These are phyloP conservation scores for Aegithalos caudatus DNA, from an alignment of 2,113 vertebrate genomes.

Conservation along the genomic window DNA sequence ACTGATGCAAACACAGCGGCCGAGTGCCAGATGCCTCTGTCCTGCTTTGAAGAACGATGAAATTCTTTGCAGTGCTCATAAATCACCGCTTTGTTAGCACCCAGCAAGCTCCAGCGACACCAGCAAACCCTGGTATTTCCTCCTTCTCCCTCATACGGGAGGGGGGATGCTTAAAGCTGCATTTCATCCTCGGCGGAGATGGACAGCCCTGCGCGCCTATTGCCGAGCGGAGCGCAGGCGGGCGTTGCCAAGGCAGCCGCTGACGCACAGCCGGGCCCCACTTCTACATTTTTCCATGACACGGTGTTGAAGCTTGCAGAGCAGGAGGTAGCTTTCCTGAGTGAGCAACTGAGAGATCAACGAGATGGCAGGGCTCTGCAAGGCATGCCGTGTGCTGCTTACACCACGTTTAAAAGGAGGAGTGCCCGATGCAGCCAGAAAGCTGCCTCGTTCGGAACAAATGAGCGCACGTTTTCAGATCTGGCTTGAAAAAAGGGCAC, in stretches of 20 bases:
- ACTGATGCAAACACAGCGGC: background rate
- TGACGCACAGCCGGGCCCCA: constrained; percentile 45
- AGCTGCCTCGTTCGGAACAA: background rate
- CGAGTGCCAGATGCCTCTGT: background rate
- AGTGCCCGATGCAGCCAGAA: accelerated
- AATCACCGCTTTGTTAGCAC: constrained; percentile 46
- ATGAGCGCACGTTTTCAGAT: accelerated
- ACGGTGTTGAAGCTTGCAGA: constrained; percentile 12
- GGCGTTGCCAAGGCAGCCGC: constrained; percentile 55
- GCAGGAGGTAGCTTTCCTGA: constrained; percentile 34
- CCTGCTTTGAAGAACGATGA: background rate
- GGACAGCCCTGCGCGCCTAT: background rate
- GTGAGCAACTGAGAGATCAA: background rate
- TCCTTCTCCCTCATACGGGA: background rate
- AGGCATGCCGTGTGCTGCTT: background rate
- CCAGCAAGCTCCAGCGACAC: background rate
- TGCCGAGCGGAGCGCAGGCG: background rate
- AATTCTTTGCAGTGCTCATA: constrained; percentile 19
- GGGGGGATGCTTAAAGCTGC: background rate
- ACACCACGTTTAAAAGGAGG: accelerated
- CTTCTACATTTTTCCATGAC: constrained; percentile 70
- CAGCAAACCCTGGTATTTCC: constrained; percentile 39
- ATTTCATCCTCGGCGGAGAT: background rate
- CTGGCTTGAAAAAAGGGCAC: background rate
- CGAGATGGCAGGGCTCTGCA: background rate